phyloP scores from a whole-genome alignment of 2,113 vertebrate genomes.

The Erythrolamprus reginae region DNA sequence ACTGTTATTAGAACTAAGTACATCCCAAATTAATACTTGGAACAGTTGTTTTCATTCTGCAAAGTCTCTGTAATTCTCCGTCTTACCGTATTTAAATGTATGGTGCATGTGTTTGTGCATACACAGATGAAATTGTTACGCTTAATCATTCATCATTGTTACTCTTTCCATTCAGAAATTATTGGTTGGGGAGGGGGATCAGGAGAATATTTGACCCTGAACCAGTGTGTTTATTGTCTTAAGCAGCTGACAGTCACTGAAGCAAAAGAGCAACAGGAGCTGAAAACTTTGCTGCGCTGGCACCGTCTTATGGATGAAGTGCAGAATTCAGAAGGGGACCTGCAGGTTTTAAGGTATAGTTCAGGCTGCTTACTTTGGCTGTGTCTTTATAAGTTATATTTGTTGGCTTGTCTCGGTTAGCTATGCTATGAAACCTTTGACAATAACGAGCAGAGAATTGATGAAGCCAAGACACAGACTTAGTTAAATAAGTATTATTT shows the following conservation, averaged over 20 bases:
- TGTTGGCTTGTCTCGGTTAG: no score
- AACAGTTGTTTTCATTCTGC: background rate
- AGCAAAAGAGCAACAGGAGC: conserved; percentile 71
- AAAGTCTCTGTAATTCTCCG: background rate
- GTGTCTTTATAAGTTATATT: background rate
- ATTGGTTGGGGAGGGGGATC: background rate
- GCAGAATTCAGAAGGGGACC: conserved; percentile 82
- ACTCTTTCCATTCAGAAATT: background rate
- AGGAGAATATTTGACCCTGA: background rate
- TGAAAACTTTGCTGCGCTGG: conserved; percentile 87
- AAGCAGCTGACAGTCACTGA: conserved; percentile 72
- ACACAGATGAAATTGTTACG: no score
- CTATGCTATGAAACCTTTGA: no score
- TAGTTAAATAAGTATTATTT: no score
- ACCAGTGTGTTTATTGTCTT: background rate
- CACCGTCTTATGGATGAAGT: conserved; percentile 83
- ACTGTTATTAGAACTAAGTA: background rate
- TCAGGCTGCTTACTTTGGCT: background rate
- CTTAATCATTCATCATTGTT: no score
- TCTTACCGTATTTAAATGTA: background rate
- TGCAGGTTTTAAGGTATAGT: conserved; percentile 88
- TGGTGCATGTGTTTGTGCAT: background rate
- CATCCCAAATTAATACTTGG: background rate
- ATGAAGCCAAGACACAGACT: no score
- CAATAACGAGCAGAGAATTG: no score